Percentiles rank a stretch among this genome's conserved stretches.
phyloP scores from a whole-genome alignment of 2,888 invertebrate genomes.

The Cylindroiulus punctatus region DNA sequence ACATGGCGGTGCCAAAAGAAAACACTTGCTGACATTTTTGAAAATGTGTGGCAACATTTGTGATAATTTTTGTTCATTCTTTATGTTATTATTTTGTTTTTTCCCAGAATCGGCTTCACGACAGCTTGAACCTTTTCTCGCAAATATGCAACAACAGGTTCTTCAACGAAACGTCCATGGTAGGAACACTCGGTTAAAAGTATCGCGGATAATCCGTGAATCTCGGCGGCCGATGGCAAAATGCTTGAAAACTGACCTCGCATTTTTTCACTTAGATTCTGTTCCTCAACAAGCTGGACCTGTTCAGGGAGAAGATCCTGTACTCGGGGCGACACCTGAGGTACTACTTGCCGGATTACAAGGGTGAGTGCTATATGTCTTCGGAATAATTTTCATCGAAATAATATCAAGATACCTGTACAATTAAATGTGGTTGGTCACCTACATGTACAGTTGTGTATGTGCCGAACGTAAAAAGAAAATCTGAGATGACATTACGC shows the following conservation, averaged over 20 bases:
- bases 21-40: too few relatives aligned
- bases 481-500: too few relatives aligned
- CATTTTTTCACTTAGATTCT: conserved; percentile 64
- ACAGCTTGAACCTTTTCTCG: conserved; percentile 73
- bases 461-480: too few relatives aligned
- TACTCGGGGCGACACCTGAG: conserved; percentile 73
- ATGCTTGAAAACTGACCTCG: too few relatives aligned
- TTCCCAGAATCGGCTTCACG: conserved; percentile 71
- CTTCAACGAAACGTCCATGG: conserved; percentile 73
- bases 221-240: too few relatives aligned
- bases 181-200: conserved; percentile 61
- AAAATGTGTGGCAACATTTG: too few relatives aligned
- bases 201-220: too few relatives aligned
- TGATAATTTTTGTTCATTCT: background rate
- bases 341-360: conserved; percentile 72
- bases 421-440: too few relatives aligned
- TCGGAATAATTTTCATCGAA: too few relatives aligned
- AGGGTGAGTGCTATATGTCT: conserved; percentile 49
- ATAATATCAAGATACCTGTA: too few relatives aligned
- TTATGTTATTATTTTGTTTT: background rate
- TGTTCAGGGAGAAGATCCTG: conserved; percentile 74
- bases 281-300: conserved; percentile 75
- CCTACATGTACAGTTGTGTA: too few relatives aligned
- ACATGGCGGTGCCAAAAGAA: too few relatives aligned
- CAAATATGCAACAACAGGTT: conserved; percentile 75